Evolutionary conservation across 1,140 invertebrate species (phyloP).

Genomic region (Danaus melanippus): DNA sequence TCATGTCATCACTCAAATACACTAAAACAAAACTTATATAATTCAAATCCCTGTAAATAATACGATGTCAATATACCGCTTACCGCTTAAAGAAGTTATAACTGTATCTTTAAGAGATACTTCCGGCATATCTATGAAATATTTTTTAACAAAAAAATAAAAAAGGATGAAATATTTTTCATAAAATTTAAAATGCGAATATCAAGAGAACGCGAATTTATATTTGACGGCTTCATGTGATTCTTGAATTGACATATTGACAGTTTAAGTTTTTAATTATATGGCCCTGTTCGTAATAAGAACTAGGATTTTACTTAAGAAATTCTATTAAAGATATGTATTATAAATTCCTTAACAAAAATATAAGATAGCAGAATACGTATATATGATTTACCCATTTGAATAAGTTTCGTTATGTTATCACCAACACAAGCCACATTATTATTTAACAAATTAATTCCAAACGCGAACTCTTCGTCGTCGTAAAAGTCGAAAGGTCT

Average conservation of each 20-base stretch:
- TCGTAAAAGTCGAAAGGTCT: slow-evolving; percentile 57
- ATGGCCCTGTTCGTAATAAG: too few species aligned
- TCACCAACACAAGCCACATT: slow-evolving; percentile 58
- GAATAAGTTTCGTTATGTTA: slow-evolving; percentile 56
- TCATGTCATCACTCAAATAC: slow-evolving; percentile 47
- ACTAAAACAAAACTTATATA: slow-evolving; percentile 58
- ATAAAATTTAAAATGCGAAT: too few species aligned
- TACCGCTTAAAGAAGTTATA: slow-evolving; percentile 56
- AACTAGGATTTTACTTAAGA: too few species aligned
- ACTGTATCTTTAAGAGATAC: slow-evolving; percentile 49
- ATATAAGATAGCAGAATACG: too few species aligned
- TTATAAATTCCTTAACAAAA: too few species aligned
- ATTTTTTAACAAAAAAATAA: too few species aligned
- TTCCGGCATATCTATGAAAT: slow-evolving; percentile 40
- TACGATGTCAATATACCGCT: slow-evolving; percentile 18
- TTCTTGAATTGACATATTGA: too few species aligned
- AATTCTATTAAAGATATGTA: too few species aligned
- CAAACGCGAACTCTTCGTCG: slow-evolving; percentile 59
- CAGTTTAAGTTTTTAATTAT: too few species aligned
- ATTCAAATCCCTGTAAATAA: slow-evolving; percentile 28
- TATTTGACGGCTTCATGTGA: too few species aligned
- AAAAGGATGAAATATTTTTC: too few species aligned
- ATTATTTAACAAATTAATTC: slow-evolving; percentile 54
- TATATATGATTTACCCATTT: slow-evolving; percentile 44
- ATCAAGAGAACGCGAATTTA: too few species aligned